phyloP scores from a whole-genome alignment of 2,888 invertebrate genomes.

The Eudasyphora cyanicolor region DNA sequence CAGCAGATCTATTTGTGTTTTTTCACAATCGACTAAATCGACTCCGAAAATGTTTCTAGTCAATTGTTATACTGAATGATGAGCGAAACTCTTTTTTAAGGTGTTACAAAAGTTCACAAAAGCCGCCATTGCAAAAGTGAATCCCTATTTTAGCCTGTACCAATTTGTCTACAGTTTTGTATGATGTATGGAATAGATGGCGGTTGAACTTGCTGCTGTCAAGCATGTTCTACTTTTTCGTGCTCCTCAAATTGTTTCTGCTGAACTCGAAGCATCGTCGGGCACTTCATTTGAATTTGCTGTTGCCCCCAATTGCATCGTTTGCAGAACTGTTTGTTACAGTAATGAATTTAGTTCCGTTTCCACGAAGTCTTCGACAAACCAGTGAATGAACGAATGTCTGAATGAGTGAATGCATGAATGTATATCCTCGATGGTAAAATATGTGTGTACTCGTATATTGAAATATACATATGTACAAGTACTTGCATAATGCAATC shows the following conservation, averaged over 20 bases:
- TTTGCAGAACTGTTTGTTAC: conserved; percentile 35
- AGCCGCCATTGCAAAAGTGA: neutral
- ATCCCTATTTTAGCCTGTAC: neutral
- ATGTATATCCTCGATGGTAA: too few relatives aligned
- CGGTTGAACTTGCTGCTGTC: conserved; percentile 3
- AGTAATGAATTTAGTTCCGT: conserved; percentile 57
- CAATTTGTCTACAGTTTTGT: conserved; percentile 4
- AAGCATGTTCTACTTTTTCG: conserved; percentile 21
- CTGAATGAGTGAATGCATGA: too few relatives aligned
- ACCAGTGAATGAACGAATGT: too few relatives aligned
- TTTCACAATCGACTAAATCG: too few relatives aligned
- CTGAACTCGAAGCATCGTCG: neutral
- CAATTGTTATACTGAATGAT: too few relatives aligned
- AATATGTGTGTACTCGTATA: neutral
- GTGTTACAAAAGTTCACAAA: too few relatives aligned
- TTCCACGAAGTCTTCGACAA: conserved; percentile 33
- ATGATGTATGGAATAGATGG: neutral
- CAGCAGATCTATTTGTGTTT: too few relatives aligned
- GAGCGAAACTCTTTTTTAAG: too few relatives aligned
- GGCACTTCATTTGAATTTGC: conserved; percentile 14
- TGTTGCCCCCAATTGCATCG: conserved; percentile 5
- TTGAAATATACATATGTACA: neutral
- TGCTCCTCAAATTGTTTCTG: conserved; percentile 13
- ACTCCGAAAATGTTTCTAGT: too few relatives aligned
- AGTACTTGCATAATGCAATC: neutral